Conservation (phyloP, 2,797 vertebrate genomes). For the Neomorphus geoffroyi region DNA sequence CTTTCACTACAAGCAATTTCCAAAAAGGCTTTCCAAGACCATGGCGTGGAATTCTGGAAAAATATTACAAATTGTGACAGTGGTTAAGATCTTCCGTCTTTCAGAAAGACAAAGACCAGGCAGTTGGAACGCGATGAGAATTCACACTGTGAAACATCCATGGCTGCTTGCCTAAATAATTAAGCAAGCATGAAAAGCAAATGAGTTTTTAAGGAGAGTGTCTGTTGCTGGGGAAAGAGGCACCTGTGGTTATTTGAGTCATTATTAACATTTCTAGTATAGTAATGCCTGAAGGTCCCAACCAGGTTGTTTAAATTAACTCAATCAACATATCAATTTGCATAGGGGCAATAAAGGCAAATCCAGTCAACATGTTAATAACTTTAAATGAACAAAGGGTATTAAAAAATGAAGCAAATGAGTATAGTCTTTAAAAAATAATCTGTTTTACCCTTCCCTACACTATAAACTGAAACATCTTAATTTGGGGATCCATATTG, state of each 20-base stretch:
- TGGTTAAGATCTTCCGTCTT: neutral
- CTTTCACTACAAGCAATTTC: neutral
- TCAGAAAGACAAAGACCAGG: constrained; percentile 2
- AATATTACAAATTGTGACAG: neutral
- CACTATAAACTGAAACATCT: neutral
- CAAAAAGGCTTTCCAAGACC: neutral
- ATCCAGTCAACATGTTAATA: constrained; percentile 47
- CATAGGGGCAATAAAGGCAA: constrained; percentile 65
- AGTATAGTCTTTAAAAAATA: neutral
- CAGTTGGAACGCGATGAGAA: constrained; percentile 36
- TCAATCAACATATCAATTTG: constrained; percentile 61
- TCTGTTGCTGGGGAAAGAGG: constrained; percentile 68
- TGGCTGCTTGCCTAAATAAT: constrained; percentile 71
- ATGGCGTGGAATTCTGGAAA: neutral
- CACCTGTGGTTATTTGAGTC: constrained; percentile 71
- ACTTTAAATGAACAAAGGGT: constrained; percentile 39
- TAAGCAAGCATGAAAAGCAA: constrained; percentile 72
- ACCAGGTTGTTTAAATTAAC: constrained; percentile 70
- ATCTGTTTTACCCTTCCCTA: neutral
- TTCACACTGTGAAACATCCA: constrained; percentile 61
- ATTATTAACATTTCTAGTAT: constrained; percentile 65
- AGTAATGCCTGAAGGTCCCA: constrained; percentile 60
- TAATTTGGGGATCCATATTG: neutral
- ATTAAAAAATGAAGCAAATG: constrained; percentile 22
- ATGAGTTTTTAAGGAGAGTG: constrained; percentile 70